A percentile compares a stretch with the other conserved stretches of the same genome.
phyloP scores from a whole-genome alignment of 2,888 invertebrate species.

The Thysanoteuthis rhombus region DNA sequence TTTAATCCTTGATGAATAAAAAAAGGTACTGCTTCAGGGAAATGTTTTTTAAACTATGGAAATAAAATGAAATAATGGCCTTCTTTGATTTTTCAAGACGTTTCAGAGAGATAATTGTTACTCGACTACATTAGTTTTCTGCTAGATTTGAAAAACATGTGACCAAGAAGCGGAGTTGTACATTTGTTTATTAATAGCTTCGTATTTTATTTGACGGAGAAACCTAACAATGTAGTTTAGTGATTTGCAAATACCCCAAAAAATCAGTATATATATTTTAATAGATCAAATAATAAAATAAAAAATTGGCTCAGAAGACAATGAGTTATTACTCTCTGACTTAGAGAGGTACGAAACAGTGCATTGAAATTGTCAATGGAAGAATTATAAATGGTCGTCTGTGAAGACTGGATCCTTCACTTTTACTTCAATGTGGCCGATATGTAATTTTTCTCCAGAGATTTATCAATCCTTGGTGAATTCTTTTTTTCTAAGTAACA shows the following conservation, averaged over 20 bases:
- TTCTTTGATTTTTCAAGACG: too few relatives aligned
- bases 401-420: neutral
- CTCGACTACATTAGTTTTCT: neutral
- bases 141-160: neutral
- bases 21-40: neutral
- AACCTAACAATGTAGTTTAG: neutral
- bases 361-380: neutral
- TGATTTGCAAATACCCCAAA: neutral
- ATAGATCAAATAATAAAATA: neutral
- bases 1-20: neutral
- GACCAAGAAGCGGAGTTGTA: neutral
- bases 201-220: neutral
- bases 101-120: neutral
- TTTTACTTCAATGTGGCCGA: neutral
- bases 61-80: neutral
- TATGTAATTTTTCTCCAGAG: conserved; percentile 12
- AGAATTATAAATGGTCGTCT: conserved; percentile 24
- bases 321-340: neutral
- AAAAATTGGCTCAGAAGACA: neutral
- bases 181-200: neutral
- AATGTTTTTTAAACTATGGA: neutral
- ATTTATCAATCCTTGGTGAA: conserved; percentile 12
- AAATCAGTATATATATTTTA: neutral
- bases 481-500: conserved; percentile 23
- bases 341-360: neutral